Evolutionary conservation across 37 sponge, comb jelly and placozoan genomes (phyloP).

Genomic region (Aplysina aerophoba): DNA sequence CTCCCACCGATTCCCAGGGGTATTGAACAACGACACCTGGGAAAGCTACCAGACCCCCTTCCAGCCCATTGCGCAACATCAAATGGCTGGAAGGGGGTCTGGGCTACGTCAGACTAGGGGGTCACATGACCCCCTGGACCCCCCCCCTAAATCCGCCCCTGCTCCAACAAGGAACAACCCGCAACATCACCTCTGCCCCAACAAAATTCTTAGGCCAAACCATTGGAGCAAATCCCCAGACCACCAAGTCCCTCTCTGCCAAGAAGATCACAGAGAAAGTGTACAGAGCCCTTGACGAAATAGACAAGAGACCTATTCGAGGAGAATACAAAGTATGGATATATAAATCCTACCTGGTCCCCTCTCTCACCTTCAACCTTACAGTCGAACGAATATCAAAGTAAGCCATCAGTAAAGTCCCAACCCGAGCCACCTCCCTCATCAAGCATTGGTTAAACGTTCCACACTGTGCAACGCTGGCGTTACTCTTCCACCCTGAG

Average conservation of each 20-base stretch:
- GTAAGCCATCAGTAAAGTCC: neutral
- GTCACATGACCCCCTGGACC: too few relatives aligned
- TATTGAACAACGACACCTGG: too few relatives aligned
- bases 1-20: too few relatives aligned
- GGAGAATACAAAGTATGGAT: conserved; percentile 37
- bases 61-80: too few relatives aligned
- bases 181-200: conserved; percentile 14
- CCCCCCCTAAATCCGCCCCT: too few relatives aligned
- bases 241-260: neutral
- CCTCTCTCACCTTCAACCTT: neutral
- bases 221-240: neutral
- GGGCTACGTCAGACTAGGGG: too few relatives aligned
- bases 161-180: too few relatives aligned
- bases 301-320: conserved; percentile 39
- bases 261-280: conserved; percentile 9
- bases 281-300: neutral
- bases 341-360: conserved; percentile 28
- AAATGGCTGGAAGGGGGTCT: too few relatives aligned
- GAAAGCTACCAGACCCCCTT: too few relatives aligned
- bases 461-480: conserved; percentile 18
- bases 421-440: conserved; percentile 2
- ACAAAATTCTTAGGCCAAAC: conserved; percentile 30
- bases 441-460: neutral
- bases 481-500: neutral
- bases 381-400: neutral